phyloP scores from a whole-genome alignment of 1,140 invertebrate genomes.

The Adelges cooleyi region DNA sequence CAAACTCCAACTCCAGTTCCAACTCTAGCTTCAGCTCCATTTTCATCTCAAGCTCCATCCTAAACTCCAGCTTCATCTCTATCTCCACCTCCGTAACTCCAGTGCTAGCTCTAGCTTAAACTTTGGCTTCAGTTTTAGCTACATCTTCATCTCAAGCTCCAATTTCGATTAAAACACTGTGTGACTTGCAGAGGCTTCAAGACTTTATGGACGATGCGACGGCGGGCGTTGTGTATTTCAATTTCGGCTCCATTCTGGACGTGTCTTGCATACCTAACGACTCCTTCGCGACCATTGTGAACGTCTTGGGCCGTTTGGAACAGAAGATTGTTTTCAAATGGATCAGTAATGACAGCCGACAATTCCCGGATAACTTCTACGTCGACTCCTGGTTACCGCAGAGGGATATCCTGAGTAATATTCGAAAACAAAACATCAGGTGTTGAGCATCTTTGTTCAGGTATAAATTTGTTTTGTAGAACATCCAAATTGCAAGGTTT shows the following conservation, averaged over 20 bases:
- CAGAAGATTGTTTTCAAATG: constrained; percentile 17
- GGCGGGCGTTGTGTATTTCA: constrained; percentile 34
- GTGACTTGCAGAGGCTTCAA: no score
- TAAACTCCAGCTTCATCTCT: no score
- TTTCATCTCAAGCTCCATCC: no score
- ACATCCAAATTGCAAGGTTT: constrained; percentile 41
- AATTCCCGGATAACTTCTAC: constrained; percentile 20
- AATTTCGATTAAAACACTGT: no score
- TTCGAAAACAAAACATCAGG: background rate
- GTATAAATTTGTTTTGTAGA: constrained; percentile 30
- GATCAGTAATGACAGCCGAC: constrained; percentile 12
- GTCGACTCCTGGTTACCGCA: constrained; percentile 23
- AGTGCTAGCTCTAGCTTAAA: no score
- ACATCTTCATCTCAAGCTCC: no score
- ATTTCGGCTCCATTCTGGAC: constrained; percentile 31
- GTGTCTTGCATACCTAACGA: background rate
- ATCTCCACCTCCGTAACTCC: no score
- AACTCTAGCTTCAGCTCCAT: no score
- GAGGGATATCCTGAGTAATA: constrained; percentile 19
- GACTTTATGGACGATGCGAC: constrained; percentile 32
- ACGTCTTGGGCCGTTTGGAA: constrained; percentile 1
- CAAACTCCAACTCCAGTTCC: no score
- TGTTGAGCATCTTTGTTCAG: background rate
- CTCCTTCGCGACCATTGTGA: background rate
- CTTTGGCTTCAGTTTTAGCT: no score